A percentile compares a stretch with the other conserved stretches of the same genome.
phyloP scores from a whole-genome alignment of 2,888 invertebrate species.

The Xestobium rufovillosum region DNA sequence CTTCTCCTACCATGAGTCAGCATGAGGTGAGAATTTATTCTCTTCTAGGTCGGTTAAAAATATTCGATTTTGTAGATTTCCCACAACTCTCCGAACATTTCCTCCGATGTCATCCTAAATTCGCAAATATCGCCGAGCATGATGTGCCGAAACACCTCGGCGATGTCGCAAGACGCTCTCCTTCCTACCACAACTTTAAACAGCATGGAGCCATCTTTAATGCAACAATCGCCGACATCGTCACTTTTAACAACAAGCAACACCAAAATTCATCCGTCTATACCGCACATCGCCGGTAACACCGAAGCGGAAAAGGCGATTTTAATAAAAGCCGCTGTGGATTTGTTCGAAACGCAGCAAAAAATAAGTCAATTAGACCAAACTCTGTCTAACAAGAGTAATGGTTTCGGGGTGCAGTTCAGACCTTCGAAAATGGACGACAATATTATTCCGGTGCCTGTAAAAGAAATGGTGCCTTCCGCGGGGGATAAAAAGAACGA shows the following conservation, averaged over 20 bases:
- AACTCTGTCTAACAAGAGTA: slow-evolving; percentile 6
- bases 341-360: slow-evolving; percentile 60
- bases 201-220: slow-evolving; percentile 31
- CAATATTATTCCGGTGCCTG: slow-evolving; percentile 29
- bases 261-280: slow-evolving; percentile 22
- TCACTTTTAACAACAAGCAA: not conserved
- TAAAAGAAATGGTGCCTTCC: slow-evolving; percentile 32
- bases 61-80: too few species aligned
- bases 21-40: too few species aligned
- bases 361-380: slow-evolving; percentile 45
- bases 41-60: too few species aligned
- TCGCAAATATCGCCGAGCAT: slow-evolving; percentile 55
- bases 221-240: slow-evolving; percentile 11
- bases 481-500: slow-evolving; percentile 39
- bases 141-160: slow-evolving; percentile 42
- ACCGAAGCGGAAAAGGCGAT: slow-evolving; percentile 65
- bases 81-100: slow-evolving; percentile 40
- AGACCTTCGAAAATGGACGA: slow-evolving; percentile 21
- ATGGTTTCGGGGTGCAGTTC: not conserved
- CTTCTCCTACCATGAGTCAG: slow-evolving; percentile 27
- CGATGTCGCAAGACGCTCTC: slow-evolving; percentile 29
- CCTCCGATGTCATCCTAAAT: slow-evolving; percentile 55
- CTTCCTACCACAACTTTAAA: slow-evolving; percentile 22
- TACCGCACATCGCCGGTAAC: slow-evolving; percentile 42
- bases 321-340: slow-evolving; percentile 65